Evolutionary conservation across 2,888 invertebrate genomes (phyloP), one percentile per base, ranked within the genome.

Genomic region (Automeris io): DNA sequence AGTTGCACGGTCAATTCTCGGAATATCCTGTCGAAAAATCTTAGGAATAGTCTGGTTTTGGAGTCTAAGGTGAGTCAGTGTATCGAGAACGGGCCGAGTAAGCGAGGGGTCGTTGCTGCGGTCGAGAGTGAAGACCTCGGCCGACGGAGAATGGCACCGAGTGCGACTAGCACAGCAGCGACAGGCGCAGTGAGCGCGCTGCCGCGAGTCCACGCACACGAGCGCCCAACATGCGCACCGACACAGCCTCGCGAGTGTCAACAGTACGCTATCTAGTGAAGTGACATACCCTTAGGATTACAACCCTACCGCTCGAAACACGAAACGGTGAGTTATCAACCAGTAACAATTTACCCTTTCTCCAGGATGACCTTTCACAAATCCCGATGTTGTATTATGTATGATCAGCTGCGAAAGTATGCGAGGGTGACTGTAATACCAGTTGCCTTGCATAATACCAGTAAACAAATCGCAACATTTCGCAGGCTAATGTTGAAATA

Each of bases 321-420:
- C 38, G 22, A 38, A 47, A 51, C 58, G 61, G 75, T 77, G 58
- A 69, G 65, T 51, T 18, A 12, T 26, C 16, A 31, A 34, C n/a
- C 16, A 16, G 5, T 16, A 13, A 16, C 5, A 29, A 16, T 16
- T 7, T 8, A 26, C 2, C 13, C 6, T 25, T n/a, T 38, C 21
- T 33, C 39, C 35, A 39, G 33, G 31, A 33, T 64, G 58, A 65
- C 61, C 65, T 67, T 62, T 66, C 37, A 8, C 51, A 47, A 51
- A 41, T 50, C 46, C 49, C 56, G 60, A 61, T 60, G 61, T 57
- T 54, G 51, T 46, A 47, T 41, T 49, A 44, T 53, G 66, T 49
- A 44, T 53, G 66, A 78, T 78, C 78, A 80, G 74, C 77, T 79
- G 81, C 71, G 70, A 81, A 75, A 78, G 74, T 70, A 54, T 64